Evolutionary conservation across 1,140 invertebrate genomes (phyloP).

Genomic region (Holotrichia oblita): DNA sequence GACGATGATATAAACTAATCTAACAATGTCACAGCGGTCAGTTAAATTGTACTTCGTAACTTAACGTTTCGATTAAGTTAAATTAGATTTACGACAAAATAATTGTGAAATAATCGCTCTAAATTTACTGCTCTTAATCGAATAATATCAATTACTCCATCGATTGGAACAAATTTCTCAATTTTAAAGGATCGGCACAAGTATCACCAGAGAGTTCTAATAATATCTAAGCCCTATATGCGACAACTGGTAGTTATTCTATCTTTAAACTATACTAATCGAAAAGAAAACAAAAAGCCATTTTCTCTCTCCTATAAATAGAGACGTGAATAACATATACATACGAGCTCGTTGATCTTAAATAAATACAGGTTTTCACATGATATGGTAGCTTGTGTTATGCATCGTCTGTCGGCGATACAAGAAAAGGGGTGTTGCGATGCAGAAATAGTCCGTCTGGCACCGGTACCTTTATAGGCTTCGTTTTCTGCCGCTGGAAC

Average conservation of each 20-base stretch:
- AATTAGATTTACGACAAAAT: neutral
- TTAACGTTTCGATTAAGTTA: neutral
- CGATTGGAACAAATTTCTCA: neutral
- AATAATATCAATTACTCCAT: no score
- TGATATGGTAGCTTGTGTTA: neutral
- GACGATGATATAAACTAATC: no score
- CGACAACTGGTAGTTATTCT: constrained; percentile 6
- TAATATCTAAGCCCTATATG: no score
- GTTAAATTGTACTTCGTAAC: no score
- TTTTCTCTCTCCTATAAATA: constrained; percentile 2
- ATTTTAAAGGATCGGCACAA: neutral
- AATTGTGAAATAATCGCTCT: neutral
- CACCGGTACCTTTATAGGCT: constrained; percentile 6
- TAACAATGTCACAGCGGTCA: no score
- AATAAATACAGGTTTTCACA: constrained; percentile 30
- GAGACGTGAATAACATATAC: neutral
- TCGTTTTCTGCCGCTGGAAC: constrained; percentile 21
- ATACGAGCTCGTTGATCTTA: constrained; percentile 19
- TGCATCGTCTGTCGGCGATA: neutral
- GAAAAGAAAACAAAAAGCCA: neutral
- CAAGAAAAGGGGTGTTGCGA: neutral
- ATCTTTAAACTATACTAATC: constrained; percentile 9
- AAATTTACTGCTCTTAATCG: no score
- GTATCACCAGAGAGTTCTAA: neutral
- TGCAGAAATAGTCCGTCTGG: constrained; percentile 3